phyloP scores from a whole-genome alignment of 2,797 vertebrate species.

The Clarias laeviceps region DNA sequence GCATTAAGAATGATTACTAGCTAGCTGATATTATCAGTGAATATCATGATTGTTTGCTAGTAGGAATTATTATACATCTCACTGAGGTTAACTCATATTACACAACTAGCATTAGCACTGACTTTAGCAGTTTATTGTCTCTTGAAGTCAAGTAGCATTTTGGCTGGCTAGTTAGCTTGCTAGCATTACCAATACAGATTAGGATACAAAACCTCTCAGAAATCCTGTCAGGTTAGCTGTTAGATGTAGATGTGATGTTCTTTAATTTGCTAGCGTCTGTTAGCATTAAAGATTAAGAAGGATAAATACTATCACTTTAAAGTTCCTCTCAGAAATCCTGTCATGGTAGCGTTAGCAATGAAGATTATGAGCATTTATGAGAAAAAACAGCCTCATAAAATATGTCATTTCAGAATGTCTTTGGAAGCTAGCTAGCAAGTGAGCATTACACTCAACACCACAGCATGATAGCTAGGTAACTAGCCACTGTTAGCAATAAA shows the following conservation, averaged over 20 bases:
- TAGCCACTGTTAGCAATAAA: neutral
- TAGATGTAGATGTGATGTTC: neutral
- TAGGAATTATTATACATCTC: neutral
- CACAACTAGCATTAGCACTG: neutral
- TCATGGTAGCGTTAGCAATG: neutral
- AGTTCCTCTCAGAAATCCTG: neutral
- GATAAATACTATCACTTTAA: neutral
- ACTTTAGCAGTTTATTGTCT: neutral
- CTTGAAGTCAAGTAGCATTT: neutral
- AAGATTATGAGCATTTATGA: neutral
- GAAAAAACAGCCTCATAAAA: neutral
- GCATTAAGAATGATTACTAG: neutral
- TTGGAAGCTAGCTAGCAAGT: neutral
- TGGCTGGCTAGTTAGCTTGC: neutral
- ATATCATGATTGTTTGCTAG: neutral
- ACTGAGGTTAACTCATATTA: neutral
- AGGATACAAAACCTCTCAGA: neutral
- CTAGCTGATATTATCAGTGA: neutral
- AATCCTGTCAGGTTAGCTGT: neutral
- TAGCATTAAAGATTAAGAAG: neutral
- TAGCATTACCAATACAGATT: neutral
- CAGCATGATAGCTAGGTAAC: neutral
- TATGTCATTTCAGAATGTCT: neutral
- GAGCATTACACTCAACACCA: neutral
- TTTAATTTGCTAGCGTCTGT: neutral